Percentiles rank a stretch among this genome's conserved stretches.
phyloP scores from a whole-genome alignment of 2,888 invertebrate genomes.

The Pinctada fucata region DNA sequence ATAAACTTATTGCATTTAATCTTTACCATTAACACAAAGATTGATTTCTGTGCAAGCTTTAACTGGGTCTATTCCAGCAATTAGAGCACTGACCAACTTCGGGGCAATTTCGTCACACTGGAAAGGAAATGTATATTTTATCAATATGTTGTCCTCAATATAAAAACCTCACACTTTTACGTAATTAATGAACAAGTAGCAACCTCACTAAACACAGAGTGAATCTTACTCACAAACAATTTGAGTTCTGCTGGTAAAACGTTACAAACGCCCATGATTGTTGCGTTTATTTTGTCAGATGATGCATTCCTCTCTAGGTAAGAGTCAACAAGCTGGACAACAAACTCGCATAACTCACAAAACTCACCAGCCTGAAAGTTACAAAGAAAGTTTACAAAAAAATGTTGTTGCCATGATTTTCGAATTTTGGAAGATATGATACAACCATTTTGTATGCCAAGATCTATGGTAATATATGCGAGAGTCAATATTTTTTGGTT shows the following conservation, averaged over 20 bases:
- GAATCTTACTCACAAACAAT: conserved; percentile 4
- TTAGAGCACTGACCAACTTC: conserved; percentile 14
- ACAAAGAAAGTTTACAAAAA: not conserved
- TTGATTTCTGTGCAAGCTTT: conserved; percentile 20
- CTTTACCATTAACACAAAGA: conserved; percentile 25
- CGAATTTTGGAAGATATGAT: too few relatives aligned
- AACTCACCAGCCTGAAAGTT: conserved; percentile 16
- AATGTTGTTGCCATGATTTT: too few relatives aligned
- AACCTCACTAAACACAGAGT: too few relatives aligned
- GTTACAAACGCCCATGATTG: conserved; percentile 24
- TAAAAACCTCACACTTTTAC: not conserved
- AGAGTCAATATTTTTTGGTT: too few relatives aligned
- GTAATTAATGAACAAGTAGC: not conserved
- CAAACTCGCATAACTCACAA: conserved; percentile 33
- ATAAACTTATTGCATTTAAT: too few relatives aligned
- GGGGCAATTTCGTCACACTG: conserved; percentile 27
- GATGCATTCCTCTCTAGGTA: conserved; percentile 25
- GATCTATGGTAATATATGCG: too few relatives aligned
- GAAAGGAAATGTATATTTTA: not conserved
- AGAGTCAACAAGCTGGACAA: conserved; percentile 22
- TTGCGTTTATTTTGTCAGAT: conserved; percentile 17
- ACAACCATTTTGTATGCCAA: too few relatives aligned
- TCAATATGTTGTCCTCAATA: too few relatives aligned
- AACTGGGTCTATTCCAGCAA: conserved; percentile 22
- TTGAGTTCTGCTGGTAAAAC: conserved; percentile 20